Conservation (phyloP, 1,140 invertebrate genomes). For the Notospermus geniculatus region DNA sequence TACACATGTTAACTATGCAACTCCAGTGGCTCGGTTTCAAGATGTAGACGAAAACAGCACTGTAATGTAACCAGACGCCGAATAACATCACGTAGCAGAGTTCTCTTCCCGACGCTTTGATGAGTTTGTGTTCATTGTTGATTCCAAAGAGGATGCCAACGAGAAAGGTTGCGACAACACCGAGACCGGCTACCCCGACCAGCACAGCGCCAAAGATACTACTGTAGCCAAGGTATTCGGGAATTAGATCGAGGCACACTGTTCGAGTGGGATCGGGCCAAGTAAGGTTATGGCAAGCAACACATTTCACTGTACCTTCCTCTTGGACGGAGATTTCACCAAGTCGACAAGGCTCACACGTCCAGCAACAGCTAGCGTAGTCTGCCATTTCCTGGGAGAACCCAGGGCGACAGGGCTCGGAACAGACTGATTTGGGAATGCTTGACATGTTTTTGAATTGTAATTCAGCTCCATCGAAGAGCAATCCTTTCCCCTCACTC, state of each 20-base stretch:
- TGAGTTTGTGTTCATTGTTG: slow-evolving; percentile 20
- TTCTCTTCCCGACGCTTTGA: slow-evolving; percentile 26
- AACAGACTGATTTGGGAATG: slow-evolving; percentile 6
- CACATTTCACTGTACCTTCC: background rate
- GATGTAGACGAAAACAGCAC: slow-evolving; percentile 21
- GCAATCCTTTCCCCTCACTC: background rate
- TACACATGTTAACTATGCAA: slow-evolving; percentile 57
- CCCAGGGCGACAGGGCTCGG: background rate
- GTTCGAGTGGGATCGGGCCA: slow-evolving; percentile 3
- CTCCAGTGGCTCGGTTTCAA: slow-evolving; percentile 56
- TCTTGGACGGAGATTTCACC: background rate
- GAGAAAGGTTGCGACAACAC: slow-evolving; percentile 34
- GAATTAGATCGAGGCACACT: slow-evolving; percentile 8
- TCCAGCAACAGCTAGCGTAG: slow-evolving; percentile 11
- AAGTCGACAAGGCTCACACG: background rate
- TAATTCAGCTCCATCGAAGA: background rate
- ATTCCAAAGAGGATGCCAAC: slow-evolving; percentile 19
- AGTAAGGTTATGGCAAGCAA: background rate
- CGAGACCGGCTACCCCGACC: slow-evolving; percentile 56
- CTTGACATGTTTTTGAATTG: background rate
- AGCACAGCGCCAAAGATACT: slow-evolving; percentile 56
- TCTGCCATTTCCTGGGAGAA: background rate
- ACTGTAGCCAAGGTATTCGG: slow-evolving; percentile 13
- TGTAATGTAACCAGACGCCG: slow-evolving; percentile 22
- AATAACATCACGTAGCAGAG: slow-evolving; percentile 27